phyloP scores from a whole-genome alignment of 1,140 invertebrate species.

The Planococcus citri region DNA sequence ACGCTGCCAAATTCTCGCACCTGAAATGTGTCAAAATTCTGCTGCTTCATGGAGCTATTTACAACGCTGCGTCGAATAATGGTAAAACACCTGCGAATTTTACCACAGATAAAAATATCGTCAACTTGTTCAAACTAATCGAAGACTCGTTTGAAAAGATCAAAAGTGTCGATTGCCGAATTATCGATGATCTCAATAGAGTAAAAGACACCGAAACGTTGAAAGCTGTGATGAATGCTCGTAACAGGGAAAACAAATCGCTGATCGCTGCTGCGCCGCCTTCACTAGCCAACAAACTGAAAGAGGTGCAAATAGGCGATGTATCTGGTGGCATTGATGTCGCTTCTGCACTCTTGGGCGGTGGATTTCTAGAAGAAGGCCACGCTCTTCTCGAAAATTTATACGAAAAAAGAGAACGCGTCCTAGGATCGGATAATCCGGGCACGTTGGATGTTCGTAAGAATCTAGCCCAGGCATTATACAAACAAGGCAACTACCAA shows the following conservation, averaged over 20 bases:
- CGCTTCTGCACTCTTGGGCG: not conserved
- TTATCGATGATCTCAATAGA: slow-evolving; percentile 10
- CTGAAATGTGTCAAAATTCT: slow-evolving; percentile 39
- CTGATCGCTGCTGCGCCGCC: not conserved
- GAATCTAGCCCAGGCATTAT: not conserved
- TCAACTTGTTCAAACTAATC: not conserved
- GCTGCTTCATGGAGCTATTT: not conserved
- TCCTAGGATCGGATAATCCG: slow-evolving; percentile 24
- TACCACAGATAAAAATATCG: too few species aligned
- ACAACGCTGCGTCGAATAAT: too few species aligned
- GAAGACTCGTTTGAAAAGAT: not conserved
- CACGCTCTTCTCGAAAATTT: not conserved
- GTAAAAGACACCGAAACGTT: not conserved
- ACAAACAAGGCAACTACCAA: slow-evolving; percentile 22
- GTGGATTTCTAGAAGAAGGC: not conserved
- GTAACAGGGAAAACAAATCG: not conserved
- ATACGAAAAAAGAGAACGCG: slow-evolving; percentile 21
- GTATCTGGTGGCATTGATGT: not conserved
- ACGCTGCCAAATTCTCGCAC: too few species aligned
- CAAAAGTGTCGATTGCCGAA: not conserved
- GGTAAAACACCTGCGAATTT: too few species aligned
- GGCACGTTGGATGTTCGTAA: slow-evolving; percentile 23
- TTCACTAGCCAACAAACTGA: not conserved
- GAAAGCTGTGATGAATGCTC: not conserved
- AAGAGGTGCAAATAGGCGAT: not conserved